Conservation (phyloP, 1,140 invertebrate genomes). For the Hyposmocoma kahamanoa region DNA sequence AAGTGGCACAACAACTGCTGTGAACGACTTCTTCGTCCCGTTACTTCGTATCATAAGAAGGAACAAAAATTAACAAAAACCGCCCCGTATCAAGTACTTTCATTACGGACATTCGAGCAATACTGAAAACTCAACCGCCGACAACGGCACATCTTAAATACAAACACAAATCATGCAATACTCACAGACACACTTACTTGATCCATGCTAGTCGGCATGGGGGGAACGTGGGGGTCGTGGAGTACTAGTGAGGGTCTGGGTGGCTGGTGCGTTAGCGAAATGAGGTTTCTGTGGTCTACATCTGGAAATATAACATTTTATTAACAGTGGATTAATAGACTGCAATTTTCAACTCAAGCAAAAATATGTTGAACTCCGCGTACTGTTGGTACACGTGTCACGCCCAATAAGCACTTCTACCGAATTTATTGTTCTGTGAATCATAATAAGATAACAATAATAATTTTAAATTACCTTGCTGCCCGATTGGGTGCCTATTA, state of each 20-base stretch:
- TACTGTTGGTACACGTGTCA: too few relatives aligned
- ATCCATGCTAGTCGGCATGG: slow-evolving; percentile 25
- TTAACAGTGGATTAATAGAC: background rate
- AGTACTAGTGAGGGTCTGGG: background rate
- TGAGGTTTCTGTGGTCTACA: slow-evolving; percentile 89
- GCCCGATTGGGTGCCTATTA: slow-evolving; percentile 15
- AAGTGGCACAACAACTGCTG: too few relatives aligned
- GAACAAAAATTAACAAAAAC: too few relatives aligned
- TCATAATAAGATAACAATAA: slow-evolving; percentile 25
- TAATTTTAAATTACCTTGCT: slow-evolving; percentile 34
- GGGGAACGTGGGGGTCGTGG: background rate
- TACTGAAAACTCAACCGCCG: too few relatives aligned
- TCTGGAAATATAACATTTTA: slow-evolving; percentile 57
- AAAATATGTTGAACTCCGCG: background rate
- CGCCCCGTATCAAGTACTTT: too few relatives aligned
- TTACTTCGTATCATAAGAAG: too few relatives aligned
- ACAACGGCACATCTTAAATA: too few relatives aligned
- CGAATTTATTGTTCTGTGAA: too few relatives aligned
- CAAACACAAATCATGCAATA: too few relatives aligned
- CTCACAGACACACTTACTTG: slow-evolving; percentile 36
- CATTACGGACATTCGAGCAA: too few relatives aligned
- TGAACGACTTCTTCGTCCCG: too few relatives aligned
- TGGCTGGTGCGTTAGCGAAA: slow-evolving; percentile 84
- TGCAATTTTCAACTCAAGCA: background rate
- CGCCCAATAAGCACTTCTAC: background rate